A percentile compares a stretch with the other conserved stretches of the same genome.
These are phyloP conservation scores for Falco cherrug DNA, from an alignment of 2,797 vertebrate genomes.

Conservation along the genomic window DNA sequence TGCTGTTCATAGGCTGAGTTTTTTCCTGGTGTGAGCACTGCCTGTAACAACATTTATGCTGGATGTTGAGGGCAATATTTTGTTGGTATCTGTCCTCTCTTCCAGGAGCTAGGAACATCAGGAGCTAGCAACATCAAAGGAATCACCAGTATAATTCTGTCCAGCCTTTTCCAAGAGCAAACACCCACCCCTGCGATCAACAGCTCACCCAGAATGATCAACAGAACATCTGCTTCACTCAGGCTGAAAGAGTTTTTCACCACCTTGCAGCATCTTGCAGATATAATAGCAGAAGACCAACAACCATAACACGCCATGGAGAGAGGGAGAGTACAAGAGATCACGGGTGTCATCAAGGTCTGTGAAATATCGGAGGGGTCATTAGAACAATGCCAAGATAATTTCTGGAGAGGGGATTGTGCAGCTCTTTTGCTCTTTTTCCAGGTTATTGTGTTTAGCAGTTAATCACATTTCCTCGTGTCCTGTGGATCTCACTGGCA, in stretches of 20 bases:
- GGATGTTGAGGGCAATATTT: background rate
- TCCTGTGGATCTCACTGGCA: background rate
- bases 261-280: background rate
- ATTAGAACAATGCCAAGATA: background rate
- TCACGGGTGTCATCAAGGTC: background rate
- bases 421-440: background rate
- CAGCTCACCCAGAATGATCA: background rate
- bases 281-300: background rate
- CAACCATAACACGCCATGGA: accelerated
- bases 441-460: background rate
- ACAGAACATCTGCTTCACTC: background rate
- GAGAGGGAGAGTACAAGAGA: background rate
- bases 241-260: background rate
- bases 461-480: background rate
- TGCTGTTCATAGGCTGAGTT: background rate
- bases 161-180: background rate
- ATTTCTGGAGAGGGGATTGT: background rate
- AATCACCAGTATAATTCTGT: background rate
- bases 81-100: background rate
- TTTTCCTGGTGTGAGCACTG: background rate
- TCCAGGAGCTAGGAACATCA: background rate
- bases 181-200: background rate
- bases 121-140: background rate
- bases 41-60: background rate
- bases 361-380: background rate